These are phyloP conservation scores for Trichonephila inaurata DNA, from an alignment of 1,140 invertebrate species.

Conservation along the genomic window DNA sequence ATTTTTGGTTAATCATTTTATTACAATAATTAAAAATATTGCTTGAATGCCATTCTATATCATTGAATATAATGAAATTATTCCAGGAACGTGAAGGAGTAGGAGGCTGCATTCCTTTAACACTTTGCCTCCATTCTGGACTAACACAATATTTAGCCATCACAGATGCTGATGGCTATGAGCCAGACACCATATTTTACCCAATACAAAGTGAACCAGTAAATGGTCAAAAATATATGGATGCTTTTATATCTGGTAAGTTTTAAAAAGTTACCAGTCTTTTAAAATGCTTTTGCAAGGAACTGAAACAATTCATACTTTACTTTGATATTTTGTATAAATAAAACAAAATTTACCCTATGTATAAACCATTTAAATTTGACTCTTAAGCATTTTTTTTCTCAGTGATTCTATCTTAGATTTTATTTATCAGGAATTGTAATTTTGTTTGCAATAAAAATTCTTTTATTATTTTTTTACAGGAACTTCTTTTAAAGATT, in stretches of 20 bases:
- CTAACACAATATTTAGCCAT: slow-evolving; percentile 77
- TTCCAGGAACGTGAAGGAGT: slow-evolving; percentile 72
- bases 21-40: too few relatives aligned
- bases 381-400: too few relatives aligned
- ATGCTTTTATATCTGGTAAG: slow-evolving; percentile 75
- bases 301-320: too few relatives aligned
- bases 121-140: slow-evolving; percentile 77
- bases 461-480: background rate
- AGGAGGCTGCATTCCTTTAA: slow-evolving; percentile 77
- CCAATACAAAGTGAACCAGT: slow-evolving; percentile 45
- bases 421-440: too few relatives aligned
- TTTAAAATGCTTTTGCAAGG: too few relatives aligned
- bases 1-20: too few relatives aligned
- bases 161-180: slow-evolving; percentile 75
- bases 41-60: too few relatives aligned
- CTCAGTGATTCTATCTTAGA: too few relatives aligned
- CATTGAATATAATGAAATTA: background rate
- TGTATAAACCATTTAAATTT: background rate
- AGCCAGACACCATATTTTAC: slow-evolving; percentile 77
- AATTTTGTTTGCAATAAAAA: too few relatives aligned
- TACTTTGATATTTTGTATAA: too few relatives aligned
- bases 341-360: too few relatives aligned
- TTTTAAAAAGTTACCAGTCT: background rate
- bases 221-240: background rate
- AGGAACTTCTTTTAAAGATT: slow-evolving; percentile 78